Base-by-base conservation (phyloP, 1,140 invertebrate species). In the Drosophila repleta region DNA sequence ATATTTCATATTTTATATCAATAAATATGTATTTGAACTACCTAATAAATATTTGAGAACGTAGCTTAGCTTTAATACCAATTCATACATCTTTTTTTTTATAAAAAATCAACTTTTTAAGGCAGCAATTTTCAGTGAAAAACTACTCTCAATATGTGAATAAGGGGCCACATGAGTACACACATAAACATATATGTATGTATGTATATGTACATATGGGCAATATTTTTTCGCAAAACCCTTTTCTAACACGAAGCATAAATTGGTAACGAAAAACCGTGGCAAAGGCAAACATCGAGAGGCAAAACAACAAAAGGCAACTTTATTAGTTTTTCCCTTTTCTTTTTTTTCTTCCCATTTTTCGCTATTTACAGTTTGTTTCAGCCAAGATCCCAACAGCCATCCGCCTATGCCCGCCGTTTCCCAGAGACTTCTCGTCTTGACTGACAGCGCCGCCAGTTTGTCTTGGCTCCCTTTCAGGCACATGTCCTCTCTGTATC, bases 391-490 rank as follows among this genome's bases (percentile, higher is more conserved):
- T 29, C 29, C 29, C 2, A 8, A 29, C 29, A 29, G 29, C 7
- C 1, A 24, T 24, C 4, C 24, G 2, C 4, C 4, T 4, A 24
- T 24, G 1, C 1, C 7, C 29, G 29, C 7, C 6, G 2, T 29
- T 29, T 0, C 29, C 51, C 20, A 64, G 43, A 67, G 56, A 43
- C 10, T 18, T 61, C 48, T 41, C 35, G n/a, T n/a, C 49, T 29
- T 69, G 72, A 71, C 61, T 69, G 68, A 75, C 68, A 51, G 51
- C 76, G 72, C 32, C 76, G 67, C 67, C 80, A 76, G 55, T 61
- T 76, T 85, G 80, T 80, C 80, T 80, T 80, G 76, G 73, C 67
- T 63, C 52, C 43, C 48, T 80, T 65, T 66, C 60, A 64, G 73
- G 55, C 76, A 76, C 55, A 79, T 72, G 58, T 72, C 77, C 35